These are phyloP conservation scores for Ophion obscuratus DNA, from an alignment of 2,888 invertebrate species.

Conservation along the genomic window DNA sequence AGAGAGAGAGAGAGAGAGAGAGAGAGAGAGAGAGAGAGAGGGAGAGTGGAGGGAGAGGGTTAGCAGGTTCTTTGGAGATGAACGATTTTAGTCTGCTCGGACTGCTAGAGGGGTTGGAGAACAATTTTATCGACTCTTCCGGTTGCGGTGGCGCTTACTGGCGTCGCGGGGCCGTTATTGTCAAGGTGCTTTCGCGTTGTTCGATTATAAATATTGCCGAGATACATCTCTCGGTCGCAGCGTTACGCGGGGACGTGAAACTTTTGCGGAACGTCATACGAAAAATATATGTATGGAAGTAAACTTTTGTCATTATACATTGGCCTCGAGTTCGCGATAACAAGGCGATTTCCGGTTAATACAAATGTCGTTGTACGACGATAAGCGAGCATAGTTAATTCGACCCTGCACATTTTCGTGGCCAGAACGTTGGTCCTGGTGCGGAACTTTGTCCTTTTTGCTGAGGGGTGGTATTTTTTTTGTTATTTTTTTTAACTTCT, in stretches of 20 bases:
- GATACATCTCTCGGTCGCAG: neutral
- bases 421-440: too few relatives aligned
- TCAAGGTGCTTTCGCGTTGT: neutral
- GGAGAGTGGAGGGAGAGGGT: neutral
- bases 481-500: conserved; percentile 21
- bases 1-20: neutral
- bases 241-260: neutral
- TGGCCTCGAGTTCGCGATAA: conserved; percentile 42
- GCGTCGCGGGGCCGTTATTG: neutral
- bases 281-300: neutral
- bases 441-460: neutral
- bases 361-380: conserved; percentile 69
- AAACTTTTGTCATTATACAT: conserved; percentile 38
- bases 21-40: conserved; percentile 21
- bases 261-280: neutral
- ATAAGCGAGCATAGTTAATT: neutral
- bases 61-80: neutral
- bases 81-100: conserved; percentile 2
- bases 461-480: neutral
- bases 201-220: neutral
- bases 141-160: neutral
- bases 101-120: too few relatives aligned
- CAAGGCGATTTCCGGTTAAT: conserved; percentile 65
- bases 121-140: neutral
- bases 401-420: neutral